Base-by-base conservation (phyloP, 2,888 invertebrate species). In the Ditula angustiorana region DNA sequence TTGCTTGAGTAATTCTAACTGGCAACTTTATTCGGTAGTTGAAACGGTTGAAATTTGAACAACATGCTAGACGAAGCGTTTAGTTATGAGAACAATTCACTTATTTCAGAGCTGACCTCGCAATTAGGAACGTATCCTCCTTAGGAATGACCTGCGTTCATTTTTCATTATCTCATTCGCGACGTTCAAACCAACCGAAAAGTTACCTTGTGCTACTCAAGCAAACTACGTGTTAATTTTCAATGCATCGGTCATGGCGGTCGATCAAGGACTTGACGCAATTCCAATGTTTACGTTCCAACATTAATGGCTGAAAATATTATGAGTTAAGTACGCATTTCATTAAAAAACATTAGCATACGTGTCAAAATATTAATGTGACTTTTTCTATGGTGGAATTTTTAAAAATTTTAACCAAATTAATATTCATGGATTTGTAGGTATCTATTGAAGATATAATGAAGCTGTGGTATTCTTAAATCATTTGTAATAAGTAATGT, bases 201-300 rank as follows among this genome's bases (percentile, higher is more conserved):
- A 74, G 74, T 75, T 71, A 71, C 72, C 74, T 79, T 80, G 79
- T 80, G 77, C 72, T 57, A 74, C 61, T 66, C 69, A 69, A 67
- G 75, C 75, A 70, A 78, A 78, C 76, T 78, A 81, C 77, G 74
- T 81, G 78, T 81, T 78, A 81, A 85, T 82, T 83, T 85, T 77
- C 78, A 83, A 82, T 82, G 80, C 79, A 79, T 82, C 79, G 75
- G 83, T 81, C 80, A 85, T 82, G 82, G 81, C 76, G 74, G 68
- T 62, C 72, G 76, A 74, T 79, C 83, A 81, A 86, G 84, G 84
- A 83, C 83, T 87, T 83, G 70, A 82, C 76, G 85, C 80, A 78
- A 80, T 79, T 83, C 77, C 77, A 81, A 81, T 87, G 84, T 88
- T 88, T 87, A 80, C 81, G 86, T 83, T 85, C 76, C 74, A 71